Conservation (phyloP, 2,888 invertebrate species). For the Dusona sp. region DNA sequence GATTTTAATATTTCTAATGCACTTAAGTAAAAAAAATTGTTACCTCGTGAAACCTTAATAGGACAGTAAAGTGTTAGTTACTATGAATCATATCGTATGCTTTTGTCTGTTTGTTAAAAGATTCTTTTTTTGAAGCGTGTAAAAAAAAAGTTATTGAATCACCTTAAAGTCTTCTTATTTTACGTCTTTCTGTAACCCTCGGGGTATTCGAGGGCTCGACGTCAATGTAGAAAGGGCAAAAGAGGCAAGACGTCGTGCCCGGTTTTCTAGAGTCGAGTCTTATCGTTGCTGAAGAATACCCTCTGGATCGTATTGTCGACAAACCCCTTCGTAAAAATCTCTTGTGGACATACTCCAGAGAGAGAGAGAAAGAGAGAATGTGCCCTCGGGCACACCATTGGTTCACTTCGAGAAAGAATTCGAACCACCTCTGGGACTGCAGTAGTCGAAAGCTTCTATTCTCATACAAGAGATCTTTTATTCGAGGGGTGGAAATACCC, state of each 20-base stretch:
- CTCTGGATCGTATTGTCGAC: slow-evolving; percentile 53
- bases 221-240: slow-evolving; percentile 25
- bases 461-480: slow-evolving; percentile 25
- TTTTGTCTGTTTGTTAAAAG: background rate
- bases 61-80: too few species aligned
- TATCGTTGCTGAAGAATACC: slow-evolving; percentile 52
- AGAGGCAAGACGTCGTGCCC: slow-evolving; percentile 41
- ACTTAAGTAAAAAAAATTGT: too few species aligned
- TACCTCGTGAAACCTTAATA: too few species aligned
- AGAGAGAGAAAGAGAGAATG: slow-evolving; percentile 9
- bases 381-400: slow-evolving; percentile 45
- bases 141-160: slow-evolving; percentile 5
- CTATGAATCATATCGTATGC: too few species aligned
- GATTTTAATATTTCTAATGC: too few species aligned
- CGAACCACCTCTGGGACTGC: slow-evolving; percentile 43
- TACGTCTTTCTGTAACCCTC: background rate
- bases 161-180: slow-evolving; percentile 10
- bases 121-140: background rate
- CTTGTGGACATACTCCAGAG: slow-evolving; percentile 5
- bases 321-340: slow-evolving; percentile 37
- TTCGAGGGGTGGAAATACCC: slow-evolving; percentile 16
- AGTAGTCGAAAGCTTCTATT: slow-evolving; percentile 33
- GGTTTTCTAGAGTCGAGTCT: slow-evolving; percentile 51
- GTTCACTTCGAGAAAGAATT: slow-evolving; percentile 38
- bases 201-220: slow-evolving; percentile 9